Percentiles rank a stretch among this genome's conserved stretches.
phyloP scores from a whole-genome alignment of 1,140 invertebrate species.

The Zophobas atratus region DNA sequence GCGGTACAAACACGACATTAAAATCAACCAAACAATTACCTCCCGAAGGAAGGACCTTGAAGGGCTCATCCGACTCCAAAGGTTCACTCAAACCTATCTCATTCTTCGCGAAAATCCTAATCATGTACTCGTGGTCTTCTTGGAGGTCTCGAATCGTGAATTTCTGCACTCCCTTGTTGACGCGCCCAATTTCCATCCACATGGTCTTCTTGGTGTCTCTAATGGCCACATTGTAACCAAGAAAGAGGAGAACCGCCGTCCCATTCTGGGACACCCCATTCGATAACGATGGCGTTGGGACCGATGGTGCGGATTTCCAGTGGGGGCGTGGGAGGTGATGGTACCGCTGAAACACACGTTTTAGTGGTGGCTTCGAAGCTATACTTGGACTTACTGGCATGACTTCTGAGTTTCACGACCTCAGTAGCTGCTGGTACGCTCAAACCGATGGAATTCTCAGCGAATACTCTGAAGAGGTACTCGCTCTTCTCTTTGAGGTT shows the following conservation, averaged over 20 bases:
- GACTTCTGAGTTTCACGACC: conserved; percentile 89
- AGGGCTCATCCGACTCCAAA: conserved; percentile 92
- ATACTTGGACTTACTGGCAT: conserved; percentile 86
- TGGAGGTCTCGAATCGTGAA: conserved; percentile 89
- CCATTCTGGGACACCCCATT: conserved; percentile 94
- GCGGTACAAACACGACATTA: conserved; percentile 33
- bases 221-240: conserved; percentile 94
- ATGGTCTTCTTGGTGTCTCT: conserved; percentile 93
- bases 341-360: conserved; percentile 77
- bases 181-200: conserved; percentile 96
- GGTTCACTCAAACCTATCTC: conserved; percentile 96
- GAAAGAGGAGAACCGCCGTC: conserved; percentile 92
- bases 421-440: conserved; percentile 86
- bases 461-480: conserved; percentile 92
- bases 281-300: conserved; percentile 88
- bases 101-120: conserved; percentile 94
- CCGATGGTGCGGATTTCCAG: conserved; percentile 88
- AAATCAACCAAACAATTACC: conserved; percentile 72
- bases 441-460: conserved; percentile 91
- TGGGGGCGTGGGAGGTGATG: conserved; percentile 91
- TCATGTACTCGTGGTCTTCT: conserved; percentile 91
- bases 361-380: neutral
- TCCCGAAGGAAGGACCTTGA: conserved; percentile 85
- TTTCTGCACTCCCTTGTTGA: conserved; percentile 85
- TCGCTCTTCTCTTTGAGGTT: conserved; percentile 92